A percentile compares a stretch with the other conserved stretches of the same genome.
These are phyloP conservation scores for Chaetorhynchus papuensis DNA, from an alignment of 2,113 vertebrate species.

Conservation along the genomic window DNA sequence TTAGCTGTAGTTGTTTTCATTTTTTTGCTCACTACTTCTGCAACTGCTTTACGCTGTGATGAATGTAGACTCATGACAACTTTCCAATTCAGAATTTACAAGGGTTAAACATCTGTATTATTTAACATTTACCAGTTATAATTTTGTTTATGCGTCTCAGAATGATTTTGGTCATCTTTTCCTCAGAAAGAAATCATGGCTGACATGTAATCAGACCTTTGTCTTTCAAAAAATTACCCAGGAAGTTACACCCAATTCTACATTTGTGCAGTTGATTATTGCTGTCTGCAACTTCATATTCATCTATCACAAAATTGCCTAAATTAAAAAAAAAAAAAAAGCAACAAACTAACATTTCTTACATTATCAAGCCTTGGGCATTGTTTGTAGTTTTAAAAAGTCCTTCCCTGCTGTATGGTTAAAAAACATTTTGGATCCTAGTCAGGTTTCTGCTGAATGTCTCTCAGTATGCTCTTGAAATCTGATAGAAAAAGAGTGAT, in stretches of 20 bases:
- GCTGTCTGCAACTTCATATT: neutral
- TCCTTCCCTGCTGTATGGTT: neutral
- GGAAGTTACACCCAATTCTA: neutral
- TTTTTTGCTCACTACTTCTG: neutral
- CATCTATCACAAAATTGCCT: neutral
- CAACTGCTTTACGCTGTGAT: neutral
- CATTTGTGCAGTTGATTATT: neutral
- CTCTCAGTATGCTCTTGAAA: neutral
- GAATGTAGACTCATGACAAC: neutral
- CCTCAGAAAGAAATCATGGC: neutral
- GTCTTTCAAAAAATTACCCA: neutral
- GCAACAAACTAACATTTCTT: neutral
- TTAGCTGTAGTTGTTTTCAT: neutral
- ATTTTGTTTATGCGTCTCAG: neutral
- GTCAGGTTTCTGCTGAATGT: neutral
- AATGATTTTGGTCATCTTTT: neutral
- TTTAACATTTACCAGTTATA: neutral
- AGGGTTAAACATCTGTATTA: neutral
- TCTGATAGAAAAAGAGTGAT: neutral
- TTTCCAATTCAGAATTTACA: neutral
- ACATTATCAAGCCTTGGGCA: neutral
- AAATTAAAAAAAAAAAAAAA: neutral
- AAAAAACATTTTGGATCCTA: neutral
- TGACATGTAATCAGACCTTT: neutral
- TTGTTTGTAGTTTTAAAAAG: neutral